A percentile compares a stretch with the other conserved stretches of the same genome.
phyloP scores from a whole-genome alignment of 2,888 invertebrate genomes.

The Agonopterix heracliana region DNA sequence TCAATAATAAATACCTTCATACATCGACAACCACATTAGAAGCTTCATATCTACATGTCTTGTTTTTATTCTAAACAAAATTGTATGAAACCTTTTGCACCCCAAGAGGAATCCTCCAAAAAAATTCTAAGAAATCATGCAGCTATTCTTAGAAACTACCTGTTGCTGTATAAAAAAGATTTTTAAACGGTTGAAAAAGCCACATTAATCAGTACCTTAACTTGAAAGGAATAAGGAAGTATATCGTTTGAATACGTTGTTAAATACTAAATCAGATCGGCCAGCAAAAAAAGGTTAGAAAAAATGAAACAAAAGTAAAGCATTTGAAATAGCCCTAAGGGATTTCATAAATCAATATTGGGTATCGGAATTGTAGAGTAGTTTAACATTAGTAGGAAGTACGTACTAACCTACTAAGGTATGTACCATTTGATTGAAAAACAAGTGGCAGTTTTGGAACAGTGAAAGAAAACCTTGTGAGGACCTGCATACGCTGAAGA shows the following conservation, averaged over 20 bases:
- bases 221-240: background rate
- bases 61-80: no score
- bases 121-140: conserved; percentile 44
- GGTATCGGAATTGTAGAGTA: conserved; percentile 1
- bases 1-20: no score
- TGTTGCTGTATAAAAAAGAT: conserved; percentile 30
- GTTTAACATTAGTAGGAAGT: background rate
- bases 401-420: no score
- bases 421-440: no score
- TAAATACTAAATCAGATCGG: background rate
- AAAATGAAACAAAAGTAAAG: conserved; percentile 33
- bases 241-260: background rate
- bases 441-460: no score
- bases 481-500: no score
- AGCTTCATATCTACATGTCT: no score
- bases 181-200: no score
- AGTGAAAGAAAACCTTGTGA: no score
- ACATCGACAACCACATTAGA: no score
- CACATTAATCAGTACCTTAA: no score
- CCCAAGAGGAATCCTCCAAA: conserved; percentile 17
- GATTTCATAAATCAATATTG: conserved; percentile 44
- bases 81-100: no score
- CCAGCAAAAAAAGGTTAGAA: conserved; percentile 10
- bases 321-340: conserved; percentile 25
- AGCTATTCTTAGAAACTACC: conserved; percentile 48